Percentiles rank a stretch among this genome's conserved stretches.
Evolutionary conservation across 2,797 vertebrate species (phyloP).

Genomic region (Cyclopterus lumpus): DNA sequence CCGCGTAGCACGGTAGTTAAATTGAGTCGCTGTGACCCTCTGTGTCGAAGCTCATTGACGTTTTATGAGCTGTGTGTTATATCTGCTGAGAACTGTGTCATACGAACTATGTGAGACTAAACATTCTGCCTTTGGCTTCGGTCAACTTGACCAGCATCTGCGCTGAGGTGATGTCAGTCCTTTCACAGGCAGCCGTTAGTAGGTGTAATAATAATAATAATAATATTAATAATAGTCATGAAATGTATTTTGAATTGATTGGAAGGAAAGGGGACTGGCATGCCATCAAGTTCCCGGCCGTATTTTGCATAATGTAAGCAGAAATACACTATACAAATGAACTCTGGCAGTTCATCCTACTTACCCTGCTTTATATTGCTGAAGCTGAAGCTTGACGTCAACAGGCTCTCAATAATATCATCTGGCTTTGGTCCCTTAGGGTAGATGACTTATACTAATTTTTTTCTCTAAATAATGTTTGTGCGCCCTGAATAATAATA

Average conservation of each 20-base stretch:
- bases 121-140: slow-evolving; percentile 28
- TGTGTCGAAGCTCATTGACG: slow-evolving; percentile 53
- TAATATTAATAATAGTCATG: slow-evolving; percentile 12
- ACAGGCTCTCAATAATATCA: slow-evolving; percentile 66
- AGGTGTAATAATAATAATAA: slow-evolving; percentile 1
- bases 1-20: slow-evolving; percentile 30
- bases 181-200: background rate
- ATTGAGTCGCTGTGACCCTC: slow-evolving; percentile 44
- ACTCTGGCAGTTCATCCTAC: slow-evolving; percentile 37
- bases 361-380: slow-evolving; percentile 36
- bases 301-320: slow-evolving; percentile 44
- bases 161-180: slow-evolving; percentile 5
- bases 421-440: slow-evolving; percentile 62
- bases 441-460: slow-evolving; percentile 63
- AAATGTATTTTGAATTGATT: slow-evolving; percentile 1
- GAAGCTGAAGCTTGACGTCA: slow-evolving; percentile 54
- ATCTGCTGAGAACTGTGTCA: slow-evolving; percentile 28
- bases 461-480: slow-evolving; percentile 66
- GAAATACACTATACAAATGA: slow-evolving; percentile 42
- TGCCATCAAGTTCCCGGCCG: slow-evolving; percentile 15
- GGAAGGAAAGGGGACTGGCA: slow-evolving; percentile 6
- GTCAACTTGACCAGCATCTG: slow-evolving; percentile 30
- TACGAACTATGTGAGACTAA: slow-evolving; percentile 48
- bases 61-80: slow-evolving; percentile 25
- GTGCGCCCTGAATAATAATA: slow-evolving; percentile 63